These are phyloP conservation scores for Pseudorhombus dupliciocellatus DNA, from an alignment of 2,113 vertebrate genomes.

Conservation along the genomic window DNA sequence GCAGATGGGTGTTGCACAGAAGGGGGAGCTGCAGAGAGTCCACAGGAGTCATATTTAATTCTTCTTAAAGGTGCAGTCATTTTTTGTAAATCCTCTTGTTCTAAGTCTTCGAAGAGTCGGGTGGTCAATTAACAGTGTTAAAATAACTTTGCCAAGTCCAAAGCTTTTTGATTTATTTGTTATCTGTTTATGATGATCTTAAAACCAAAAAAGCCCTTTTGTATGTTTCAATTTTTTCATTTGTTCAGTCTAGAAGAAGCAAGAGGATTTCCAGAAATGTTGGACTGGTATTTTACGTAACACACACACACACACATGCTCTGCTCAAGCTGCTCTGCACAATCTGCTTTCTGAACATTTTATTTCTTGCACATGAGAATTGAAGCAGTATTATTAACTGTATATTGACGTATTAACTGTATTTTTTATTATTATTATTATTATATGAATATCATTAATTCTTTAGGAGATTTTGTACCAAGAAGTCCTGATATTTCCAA, in stretches of 20 bases:
- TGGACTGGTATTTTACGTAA: conserved; percentile 15
- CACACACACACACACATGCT: conserved; percentile 17
- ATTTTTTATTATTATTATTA: too few species aligned
- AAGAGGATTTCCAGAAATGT: conserved; percentile 3
- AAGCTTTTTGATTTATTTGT: conserved; percentile 26
- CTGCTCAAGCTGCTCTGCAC: conserved; percentile 42
- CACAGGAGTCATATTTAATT: conserved; percentile 15
- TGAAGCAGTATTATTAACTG: conserved; percentile 48
- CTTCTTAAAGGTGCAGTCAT: background rate
- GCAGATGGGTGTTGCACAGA: conserved; percentile 12
- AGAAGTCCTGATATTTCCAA: conserved; percentile 32
- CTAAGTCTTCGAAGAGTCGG: background rate
- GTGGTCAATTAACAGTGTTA: background rate
- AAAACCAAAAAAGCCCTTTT: conserved; percentile 57
- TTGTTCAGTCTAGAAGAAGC: background rate
- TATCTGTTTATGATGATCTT: conserved; percentile 44
- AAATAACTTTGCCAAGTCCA: conserved; percentile 1
- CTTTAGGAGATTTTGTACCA: conserved; percentile 50
- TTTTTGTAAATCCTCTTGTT: conserved; percentile 25
- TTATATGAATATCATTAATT: conserved; percentile 43
- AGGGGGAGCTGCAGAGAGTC: conserved; percentile 41
- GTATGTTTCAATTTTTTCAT: background rate
- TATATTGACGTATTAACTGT: conserved; percentile 33
- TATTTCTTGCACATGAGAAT: conserved; percentile 51
- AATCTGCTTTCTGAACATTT: conserved; percentile 49